phyloP scores from a whole-genome alignment of 2,797 vertebrate species.

The Hemibagrus guttatus region DNA sequence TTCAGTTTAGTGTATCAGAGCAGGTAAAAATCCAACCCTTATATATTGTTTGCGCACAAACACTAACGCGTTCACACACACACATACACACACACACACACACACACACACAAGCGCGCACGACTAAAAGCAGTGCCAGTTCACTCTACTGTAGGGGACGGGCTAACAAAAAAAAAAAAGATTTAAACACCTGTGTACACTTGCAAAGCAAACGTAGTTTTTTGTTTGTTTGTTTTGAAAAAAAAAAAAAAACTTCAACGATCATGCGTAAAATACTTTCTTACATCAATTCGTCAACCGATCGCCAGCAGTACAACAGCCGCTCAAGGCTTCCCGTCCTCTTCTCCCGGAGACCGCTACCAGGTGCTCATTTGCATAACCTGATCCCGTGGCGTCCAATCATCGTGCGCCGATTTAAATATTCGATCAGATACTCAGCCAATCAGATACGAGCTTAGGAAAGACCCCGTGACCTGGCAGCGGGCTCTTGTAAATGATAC shows the following conservation, averaged over 20 bases:
- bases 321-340: neutral
- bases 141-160: neutral
- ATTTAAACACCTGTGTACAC: neutral
- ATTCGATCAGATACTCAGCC: conserved; percentile 61
- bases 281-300: neutral
- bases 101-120: neutral
- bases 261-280: neutral
- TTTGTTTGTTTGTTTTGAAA: too few relatives aligned
- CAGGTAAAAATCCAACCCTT: conserved; percentile 8
- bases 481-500: conserved; percentile 50
- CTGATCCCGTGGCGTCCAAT: conserved; percentile 75
- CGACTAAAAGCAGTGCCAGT: neutral
- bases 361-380: conserved; percentile 85
- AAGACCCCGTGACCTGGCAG: conserved; percentile 59
- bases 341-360: conserved; percentile 66
- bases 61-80: neutral
- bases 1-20: neutral
- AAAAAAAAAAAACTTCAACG: neutral
- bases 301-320: too few relatives aligned
- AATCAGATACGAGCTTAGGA: conserved; percentile 64
- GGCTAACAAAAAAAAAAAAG: neutral
- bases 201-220: neutral
- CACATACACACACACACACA: neutral
- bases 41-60: too few relatives aligned
- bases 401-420: conserved; percentile 65